Conservation (phyloP, 2,113 vertebrate genomes). For the Solenodon paradoxus region DNA sequence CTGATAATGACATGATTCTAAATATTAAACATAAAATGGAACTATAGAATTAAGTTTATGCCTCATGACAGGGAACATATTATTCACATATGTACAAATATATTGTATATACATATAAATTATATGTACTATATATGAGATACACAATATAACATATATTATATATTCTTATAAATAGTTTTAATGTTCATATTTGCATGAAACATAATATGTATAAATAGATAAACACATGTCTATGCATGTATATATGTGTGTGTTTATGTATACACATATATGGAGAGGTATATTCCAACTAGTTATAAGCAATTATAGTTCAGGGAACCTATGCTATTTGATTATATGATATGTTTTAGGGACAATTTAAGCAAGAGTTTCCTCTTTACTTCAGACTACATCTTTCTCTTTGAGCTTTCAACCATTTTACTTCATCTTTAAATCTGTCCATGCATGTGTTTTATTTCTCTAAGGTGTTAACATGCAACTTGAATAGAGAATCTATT, state of each 20-base stretch:
- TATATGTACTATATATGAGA: no score
- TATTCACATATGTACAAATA: not conserved
- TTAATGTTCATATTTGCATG: not conserved
- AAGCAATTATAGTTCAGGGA: not conserved
- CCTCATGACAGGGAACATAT: not conserved
- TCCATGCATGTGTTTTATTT: not conserved
- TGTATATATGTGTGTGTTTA: not conserved
- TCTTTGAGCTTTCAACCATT: not conserved
- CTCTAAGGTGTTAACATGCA: not conserved
- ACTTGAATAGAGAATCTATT: not conserved
- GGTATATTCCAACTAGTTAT: not conserved
- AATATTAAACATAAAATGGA: not conserved
- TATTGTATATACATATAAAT: no score
- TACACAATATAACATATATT: no score
- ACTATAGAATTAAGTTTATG: not conserved
- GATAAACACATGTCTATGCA: not conserved
- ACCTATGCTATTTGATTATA: not conserved
- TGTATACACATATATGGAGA: not conserved
- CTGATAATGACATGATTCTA: not conserved
- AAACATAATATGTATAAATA: not conserved
- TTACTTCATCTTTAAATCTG: not conserved
- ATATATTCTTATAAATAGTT: not conserved
- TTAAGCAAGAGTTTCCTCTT: not conserved
- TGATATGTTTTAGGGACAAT: not conserved
- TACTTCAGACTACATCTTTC: not conserved